phyloP scores from a whole-genome alignment of 2,797 vertebrate genomes.

The Pelobates cultripes region DNA sequence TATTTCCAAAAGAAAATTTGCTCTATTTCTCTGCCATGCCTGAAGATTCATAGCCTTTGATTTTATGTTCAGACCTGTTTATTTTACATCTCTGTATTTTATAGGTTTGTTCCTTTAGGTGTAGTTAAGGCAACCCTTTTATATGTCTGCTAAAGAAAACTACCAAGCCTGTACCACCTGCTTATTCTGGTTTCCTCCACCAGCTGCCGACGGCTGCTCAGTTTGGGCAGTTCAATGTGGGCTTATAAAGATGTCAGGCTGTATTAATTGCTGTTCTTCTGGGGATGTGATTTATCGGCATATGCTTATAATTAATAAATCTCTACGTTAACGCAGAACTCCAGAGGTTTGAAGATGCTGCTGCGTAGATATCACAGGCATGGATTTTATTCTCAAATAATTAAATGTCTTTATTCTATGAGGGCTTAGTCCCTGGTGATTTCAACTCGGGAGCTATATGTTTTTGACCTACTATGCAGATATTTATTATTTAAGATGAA shows the following conservation, averaged over 20 bases:
- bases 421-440: background rate
- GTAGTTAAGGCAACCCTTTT: slow-evolving; percentile 39
- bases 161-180: slow-evolving; percentile 33
- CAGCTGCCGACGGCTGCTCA: slow-evolving; percentile 26
- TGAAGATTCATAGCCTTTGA: slow-evolving; percentile 28
- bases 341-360: slow-evolving; percentile 14
- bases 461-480: background rate
- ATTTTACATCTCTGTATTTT: slow-evolving; percentile 40
- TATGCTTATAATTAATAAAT: slow-evolving; percentile 53
- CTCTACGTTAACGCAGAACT: slow-evolving; percentile 33
- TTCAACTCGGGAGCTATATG: background rate
- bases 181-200: slow-evolving; percentile 29
- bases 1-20: slow-evolving; percentile 1
- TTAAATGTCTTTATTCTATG: slow-evolving; percentile 13
- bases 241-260: slow-evolving; percentile 53
- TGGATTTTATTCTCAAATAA: slow-evolving; percentile 13
- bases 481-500: background rate
- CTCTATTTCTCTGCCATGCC: background rate
- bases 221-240: slow-evolving; percentile 36
- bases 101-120: slow-evolving; percentile 43
- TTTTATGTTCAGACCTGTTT: slow-evolving; percentile 39
- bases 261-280: slow-evolving; percentile 45
- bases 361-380: slow-evolving; percentile 21
- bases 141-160: slow-evolving; percentile 48
- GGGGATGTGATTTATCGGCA: slow-evolving; percentile 37